Conservation (phyloP, 2,888 invertebrate genomes). For the Cerceris ruficornis region DNA sequence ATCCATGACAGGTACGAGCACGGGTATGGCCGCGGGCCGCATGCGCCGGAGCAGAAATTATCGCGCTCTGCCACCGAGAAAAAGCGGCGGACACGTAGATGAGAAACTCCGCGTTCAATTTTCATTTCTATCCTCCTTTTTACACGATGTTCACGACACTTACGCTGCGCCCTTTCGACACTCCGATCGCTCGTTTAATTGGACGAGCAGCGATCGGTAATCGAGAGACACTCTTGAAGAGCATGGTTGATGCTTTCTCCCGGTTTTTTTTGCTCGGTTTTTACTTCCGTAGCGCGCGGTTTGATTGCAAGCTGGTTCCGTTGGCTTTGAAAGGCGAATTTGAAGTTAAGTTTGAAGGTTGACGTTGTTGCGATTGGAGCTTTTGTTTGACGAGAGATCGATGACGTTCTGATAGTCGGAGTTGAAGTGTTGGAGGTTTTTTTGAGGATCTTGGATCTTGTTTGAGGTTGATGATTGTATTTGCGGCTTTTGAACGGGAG, state of each 20-base stretch:
- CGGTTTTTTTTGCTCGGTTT: background rate
- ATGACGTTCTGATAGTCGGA: too few species aligned
- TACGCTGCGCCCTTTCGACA: background rate
- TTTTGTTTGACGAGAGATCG: too few species aligned
- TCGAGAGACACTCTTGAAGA: too few species aligned
- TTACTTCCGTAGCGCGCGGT: too few species aligned
- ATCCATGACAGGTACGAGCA: slow-evolving; percentile 78
- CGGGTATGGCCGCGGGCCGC: slow-evolving; percentile 65
- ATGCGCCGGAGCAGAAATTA: slow-evolving; percentile 75
- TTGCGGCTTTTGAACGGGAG: too few species aligned
- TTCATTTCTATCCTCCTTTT: slow-evolving; percentile 22
- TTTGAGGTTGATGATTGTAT: too few species aligned
- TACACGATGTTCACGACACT: background rate
- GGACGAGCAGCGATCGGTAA: background rate
- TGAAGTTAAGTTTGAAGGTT: too few species aligned
- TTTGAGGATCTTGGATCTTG: too few species aligned
- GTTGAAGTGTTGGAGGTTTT: too few species aligned
- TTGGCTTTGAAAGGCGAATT: too few species aligned
- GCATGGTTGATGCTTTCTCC: background rate
- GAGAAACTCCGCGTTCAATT: slow-evolving; percentile 49
- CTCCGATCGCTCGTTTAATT: background rate
- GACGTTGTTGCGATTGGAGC: too few species aligned
- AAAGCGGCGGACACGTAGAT: slow-evolving; percentile 54
- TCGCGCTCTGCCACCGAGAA: slow-evolving; percentile 54
- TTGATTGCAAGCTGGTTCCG: too few species aligned